Evolutionary conservation across 2,888 invertebrate genomes (phyloP).

Genomic region (Apamea crenata): DNA sequence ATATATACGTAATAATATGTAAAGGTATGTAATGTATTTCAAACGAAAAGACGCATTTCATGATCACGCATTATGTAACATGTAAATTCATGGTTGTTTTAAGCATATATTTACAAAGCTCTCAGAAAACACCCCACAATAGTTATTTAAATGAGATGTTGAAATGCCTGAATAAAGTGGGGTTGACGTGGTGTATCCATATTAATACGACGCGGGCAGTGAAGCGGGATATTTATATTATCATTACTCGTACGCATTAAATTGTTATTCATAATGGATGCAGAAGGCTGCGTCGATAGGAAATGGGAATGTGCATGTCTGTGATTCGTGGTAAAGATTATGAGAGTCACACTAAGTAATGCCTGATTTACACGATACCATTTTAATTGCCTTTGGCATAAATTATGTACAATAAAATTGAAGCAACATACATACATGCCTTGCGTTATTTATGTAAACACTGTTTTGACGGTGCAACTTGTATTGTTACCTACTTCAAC

Average conservation of each 20-base stretch:
- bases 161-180: constrained; percentile 69
- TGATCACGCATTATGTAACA: not conserved
- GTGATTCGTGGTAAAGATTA: not conserved
- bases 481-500: not conserved
- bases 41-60: not conserved
- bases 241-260: constrained; percentile 30
- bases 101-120: constrained; percentile 41
- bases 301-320: not conserved
- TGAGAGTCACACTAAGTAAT: not conserved
- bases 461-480: not conserved
- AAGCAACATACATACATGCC: no score
- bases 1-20: no score
- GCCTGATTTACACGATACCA: not conserved
- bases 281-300: constrained; percentile 6
- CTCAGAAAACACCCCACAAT: constrained; percentile 53
- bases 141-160: constrained; percentile 78
- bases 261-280: constrained; percentile 34
- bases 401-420: not conserved
- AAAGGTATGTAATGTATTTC: not conserved
- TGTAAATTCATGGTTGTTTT: constrained; percentile 42
- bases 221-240: constrained; percentile 69
- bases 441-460: not conserved
- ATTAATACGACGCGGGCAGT: constrained; percentile 72
- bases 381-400: not conserved
- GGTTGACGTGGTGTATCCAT: constrained; percentile 73